Conservation (phyloP, 2,113 vertebrate species). For the Pristiophorus japonicus region DNA sequence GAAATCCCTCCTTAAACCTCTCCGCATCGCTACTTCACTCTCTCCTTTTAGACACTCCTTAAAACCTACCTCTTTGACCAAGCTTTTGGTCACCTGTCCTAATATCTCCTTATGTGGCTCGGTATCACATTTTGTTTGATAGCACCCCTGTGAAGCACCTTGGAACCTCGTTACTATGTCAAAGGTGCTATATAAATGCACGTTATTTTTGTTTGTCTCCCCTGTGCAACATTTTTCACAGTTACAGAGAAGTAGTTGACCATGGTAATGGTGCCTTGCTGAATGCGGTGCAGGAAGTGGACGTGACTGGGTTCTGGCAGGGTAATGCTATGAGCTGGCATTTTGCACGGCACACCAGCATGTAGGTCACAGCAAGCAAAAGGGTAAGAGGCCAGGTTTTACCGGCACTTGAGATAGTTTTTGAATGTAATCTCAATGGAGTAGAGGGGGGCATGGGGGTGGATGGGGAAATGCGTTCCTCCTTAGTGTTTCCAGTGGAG, state of each 20-base stretch:
- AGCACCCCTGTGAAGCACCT: not conserved
- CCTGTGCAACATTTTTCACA: not conserved
- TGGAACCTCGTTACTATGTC: not conserved
- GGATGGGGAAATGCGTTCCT: not conserved
- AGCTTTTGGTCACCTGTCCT: not conserved
- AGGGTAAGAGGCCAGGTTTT: not conserved
- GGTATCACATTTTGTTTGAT: no score
- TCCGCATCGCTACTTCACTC: not conserved
- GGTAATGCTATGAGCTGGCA: not conserved
- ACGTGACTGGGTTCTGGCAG: no score
- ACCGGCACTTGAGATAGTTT: not conserved
- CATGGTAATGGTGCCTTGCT: not conserved
- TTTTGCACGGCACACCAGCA: not conserved
- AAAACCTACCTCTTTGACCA: not conserved
- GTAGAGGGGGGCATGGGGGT: not conserved
- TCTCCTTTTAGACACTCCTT: not conserved
- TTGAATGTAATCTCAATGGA: not conserved
- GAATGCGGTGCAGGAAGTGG: not conserved
- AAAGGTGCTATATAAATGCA: not conserved
- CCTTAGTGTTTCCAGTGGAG: no score
- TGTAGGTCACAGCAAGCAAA: not conserved
- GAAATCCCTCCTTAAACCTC: not conserved
- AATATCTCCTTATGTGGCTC: no score
- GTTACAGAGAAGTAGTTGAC: not conserved
- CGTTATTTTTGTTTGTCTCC: not conserved